Evolutionary conservation across 2,797 vertebrate genomes (phyloP).

Genomic region (Hafferia zeledoni): DNA sequence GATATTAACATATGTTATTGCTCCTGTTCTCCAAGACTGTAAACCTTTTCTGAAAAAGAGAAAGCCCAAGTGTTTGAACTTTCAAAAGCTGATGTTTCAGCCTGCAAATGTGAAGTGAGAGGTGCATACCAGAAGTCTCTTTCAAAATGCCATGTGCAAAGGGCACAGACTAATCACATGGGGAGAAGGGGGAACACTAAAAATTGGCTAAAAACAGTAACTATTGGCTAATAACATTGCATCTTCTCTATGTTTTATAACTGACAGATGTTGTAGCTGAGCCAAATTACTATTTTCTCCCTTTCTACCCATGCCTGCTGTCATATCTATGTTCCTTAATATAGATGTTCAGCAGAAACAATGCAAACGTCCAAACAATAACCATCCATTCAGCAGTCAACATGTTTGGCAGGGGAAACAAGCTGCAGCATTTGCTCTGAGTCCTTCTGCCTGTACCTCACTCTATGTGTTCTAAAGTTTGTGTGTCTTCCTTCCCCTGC

Average conservation of each 20-base stretch:
- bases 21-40: neutral
- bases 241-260: constrained; percentile 11
- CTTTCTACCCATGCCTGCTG: neutral
- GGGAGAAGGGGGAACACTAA: neutral
- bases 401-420: neutral
- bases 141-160: neutral
- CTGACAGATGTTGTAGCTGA: neutral
- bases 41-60: neutral
- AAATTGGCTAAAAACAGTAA: neutral
- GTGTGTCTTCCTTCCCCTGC: neutral
- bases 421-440: neutral
- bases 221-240: neutral
- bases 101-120: neutral
- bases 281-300: constrained; percentile 42
- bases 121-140: neutral
- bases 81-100: neutral
- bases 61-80: neutral
- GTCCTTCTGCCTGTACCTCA: neutral
- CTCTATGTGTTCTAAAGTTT: neutral
- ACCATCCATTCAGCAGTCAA: neutral
- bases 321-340: neutral
- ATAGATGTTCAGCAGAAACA: constrained; percentile 56
- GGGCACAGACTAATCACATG: neutral
- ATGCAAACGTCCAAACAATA: constrained; percentile 30
- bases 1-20: neutral